A percentile compares a stretch with the other conserved stretches of the same genome.
phyloP scores from a whole-genome alignment of 2,113 vertebrate genomes.

The Rhagologus leucostigma region DNA sequence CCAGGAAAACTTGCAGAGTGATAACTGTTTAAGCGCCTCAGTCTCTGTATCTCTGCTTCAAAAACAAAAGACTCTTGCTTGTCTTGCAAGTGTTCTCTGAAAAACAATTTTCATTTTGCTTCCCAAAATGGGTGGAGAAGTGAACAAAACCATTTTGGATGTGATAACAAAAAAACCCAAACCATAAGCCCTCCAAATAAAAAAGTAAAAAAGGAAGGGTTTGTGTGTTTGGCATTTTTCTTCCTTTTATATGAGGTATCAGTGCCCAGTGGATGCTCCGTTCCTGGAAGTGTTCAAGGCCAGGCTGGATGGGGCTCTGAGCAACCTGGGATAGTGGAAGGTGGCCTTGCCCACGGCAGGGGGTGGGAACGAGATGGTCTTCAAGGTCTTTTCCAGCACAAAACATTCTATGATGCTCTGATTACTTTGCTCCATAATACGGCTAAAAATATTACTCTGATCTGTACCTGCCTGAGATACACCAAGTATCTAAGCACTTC shows the following conservation, averaged over 20 bases:
- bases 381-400: background rate
- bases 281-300: background rate
- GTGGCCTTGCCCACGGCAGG: background rate
- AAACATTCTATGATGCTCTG: background rate
- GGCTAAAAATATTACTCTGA: background rate
- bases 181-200: background rate
- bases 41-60: background rate
- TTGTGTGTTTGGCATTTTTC: background rate
- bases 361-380: background rate
- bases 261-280: background rate
- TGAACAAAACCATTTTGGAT: background rate
- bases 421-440: background rate
- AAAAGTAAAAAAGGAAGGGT: background rate
- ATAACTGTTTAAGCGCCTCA: background rate
- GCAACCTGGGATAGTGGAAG: background rate
- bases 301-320: background rate
- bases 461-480: background rate
- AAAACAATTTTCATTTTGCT: background rate
- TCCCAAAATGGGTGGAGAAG: background rate
- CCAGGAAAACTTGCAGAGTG: background rate
- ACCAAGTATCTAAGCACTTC: background rate
- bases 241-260: background rate
- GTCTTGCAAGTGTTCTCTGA: background rate
- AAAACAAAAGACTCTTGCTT: background rate
- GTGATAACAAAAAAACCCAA: background rate